phyloP scores from a whole-genome alignment of 2,888 invertebrate species.

The Aspidiotus rigidus region DNA sequence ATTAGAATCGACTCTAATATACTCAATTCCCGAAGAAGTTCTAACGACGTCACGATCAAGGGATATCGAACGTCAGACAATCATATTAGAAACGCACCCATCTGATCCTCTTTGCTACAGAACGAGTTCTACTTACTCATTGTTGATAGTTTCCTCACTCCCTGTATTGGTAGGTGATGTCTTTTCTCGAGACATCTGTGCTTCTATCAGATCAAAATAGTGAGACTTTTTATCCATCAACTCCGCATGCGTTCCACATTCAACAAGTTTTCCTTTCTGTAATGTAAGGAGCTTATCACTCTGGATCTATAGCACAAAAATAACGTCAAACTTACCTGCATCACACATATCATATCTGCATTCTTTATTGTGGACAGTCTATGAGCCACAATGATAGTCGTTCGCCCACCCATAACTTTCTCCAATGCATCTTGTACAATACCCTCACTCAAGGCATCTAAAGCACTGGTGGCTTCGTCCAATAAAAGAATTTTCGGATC shows the following conservation, averaged over 20 bases:
- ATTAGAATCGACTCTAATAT: too few species aligned
- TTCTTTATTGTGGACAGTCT: constrained; percentile 43
- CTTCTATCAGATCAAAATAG: constrained; percentile 59
- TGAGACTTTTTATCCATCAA: constrained; percentile 54
- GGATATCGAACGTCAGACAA: too few species aligned
- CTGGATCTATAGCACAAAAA: background rate
- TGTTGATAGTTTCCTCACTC: too few species aligned
- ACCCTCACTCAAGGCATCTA: constrained; percentile 75
- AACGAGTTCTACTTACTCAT: too few species aligned
- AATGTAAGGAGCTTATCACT: constrained; percentile 46
- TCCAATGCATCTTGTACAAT: constrained; percentile 73
- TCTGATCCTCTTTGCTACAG: too few species aligned
- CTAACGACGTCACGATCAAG: too few species aligned
- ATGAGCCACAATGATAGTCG: constrained; percentile 46
- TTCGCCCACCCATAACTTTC: constrained; percentile 47
- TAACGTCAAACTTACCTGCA: constrained; percentile 48
- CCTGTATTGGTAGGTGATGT: too few species aligned
- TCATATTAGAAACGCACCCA: too few species aligned
- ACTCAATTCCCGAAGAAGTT: too few species aligned
- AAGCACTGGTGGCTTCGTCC: constrained; percentile 83
- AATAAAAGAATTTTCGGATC: constrained; percentile 67
- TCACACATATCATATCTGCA: constrained; percentile 65
- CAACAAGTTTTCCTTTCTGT: constrained; percentile 59
- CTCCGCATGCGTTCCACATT: constrained; percentile 66
- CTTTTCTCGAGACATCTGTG: constrained; percentile 38